A percentile compares a stretch with the other conserved stretches of the same genome.
These are phyloP conservation scores for Ferdinandea cuprea DNA, from an alignment of 2,888 invertebrate genomes.

Conservation along the genomic window DNA sequence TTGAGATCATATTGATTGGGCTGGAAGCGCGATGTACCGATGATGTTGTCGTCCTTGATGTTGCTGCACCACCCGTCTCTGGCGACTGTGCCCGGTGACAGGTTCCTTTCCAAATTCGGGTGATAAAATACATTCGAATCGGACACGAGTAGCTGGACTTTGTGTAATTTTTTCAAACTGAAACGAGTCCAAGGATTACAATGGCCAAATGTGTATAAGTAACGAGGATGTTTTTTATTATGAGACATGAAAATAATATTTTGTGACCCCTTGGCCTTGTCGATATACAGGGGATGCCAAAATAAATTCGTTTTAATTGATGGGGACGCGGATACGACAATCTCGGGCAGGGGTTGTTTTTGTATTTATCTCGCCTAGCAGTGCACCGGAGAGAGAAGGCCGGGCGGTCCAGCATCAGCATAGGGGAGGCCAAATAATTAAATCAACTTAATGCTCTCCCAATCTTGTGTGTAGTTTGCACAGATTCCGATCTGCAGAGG, in stretches of 20 bases:
- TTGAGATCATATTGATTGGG: constrained; percentile 83
- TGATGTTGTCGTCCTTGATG: constrained; percentile 80
- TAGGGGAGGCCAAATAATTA: constrained; percentile 57
- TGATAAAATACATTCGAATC: constrained; percentile 85
- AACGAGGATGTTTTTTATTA: constrained; percentile 7
- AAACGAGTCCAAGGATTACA: constrained; percentile 40
- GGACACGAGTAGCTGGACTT: constrained; percentile 81
- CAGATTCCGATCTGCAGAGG: constrained; percentile 64
- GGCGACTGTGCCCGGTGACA: constrained; percentile 50
- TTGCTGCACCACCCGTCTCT: constrained; percentile 1
- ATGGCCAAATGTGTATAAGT: constrained; percentile 13
- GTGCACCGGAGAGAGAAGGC: constrained; percentile 35
- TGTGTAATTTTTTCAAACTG: constrained; percentile 82
- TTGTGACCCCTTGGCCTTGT: constrained; percentile 11
- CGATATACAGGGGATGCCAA: constrained; percentile 25
- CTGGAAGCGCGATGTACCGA: constrained; percentile 81
- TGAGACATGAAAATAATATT: constrained; percentile 1
- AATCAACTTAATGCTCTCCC: constrained; percentile 64
- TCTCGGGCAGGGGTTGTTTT: constrained; percentile 35
- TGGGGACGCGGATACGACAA: constrained; percentile 33
- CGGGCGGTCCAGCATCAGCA: too few relatives aligned
- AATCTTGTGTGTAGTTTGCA: constrained; percentile 63
- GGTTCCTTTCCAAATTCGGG: constrained; percentile 85
- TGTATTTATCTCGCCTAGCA: constrained; percentile 52
- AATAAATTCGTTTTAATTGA: constrained; percentile 67